phyloP scores from a whole-genome alignment of 2,797 vertebrate genomes.

The Macrochelys suwanniensis region DNA sequence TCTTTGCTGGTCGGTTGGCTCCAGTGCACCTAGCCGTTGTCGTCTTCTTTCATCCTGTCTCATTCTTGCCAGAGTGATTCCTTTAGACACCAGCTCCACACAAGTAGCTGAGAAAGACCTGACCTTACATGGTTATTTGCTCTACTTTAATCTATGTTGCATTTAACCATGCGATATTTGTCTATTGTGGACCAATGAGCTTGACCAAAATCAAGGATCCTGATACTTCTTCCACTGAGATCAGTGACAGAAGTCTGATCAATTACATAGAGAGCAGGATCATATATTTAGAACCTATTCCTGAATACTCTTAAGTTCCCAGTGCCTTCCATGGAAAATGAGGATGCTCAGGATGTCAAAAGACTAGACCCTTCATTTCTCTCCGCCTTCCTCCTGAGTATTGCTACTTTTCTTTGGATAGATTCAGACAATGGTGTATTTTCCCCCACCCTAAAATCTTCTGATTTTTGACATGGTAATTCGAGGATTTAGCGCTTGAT shows the following conservation, averaged over 20 bases:
- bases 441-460: not conserved
- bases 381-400: not conserved
- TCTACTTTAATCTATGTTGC: not conserved
- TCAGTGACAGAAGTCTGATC: not conserved
- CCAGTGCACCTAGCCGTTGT: fast-evolving
- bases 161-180: not conserved
- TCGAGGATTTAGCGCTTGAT: not conserved
- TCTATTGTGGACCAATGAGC: not conserved
- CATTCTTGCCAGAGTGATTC: not conserved
- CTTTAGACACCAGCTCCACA: not conserved
- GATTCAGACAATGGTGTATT: not conserved
- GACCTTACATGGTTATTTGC: fast-evolving
- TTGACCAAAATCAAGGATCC: not conserved
- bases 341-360: not conserved
- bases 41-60: not conserved
- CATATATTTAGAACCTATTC: not conserved
- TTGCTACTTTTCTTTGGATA: not conserved
- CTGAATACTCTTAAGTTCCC: not conserved
- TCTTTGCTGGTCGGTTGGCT: slow-evolving; percentile 18
- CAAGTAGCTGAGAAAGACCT: not conserved
- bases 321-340: not conserved
- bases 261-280: not conserved
- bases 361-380: not conserved
- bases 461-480: not conserved
- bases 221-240: not conserved